Evolutionary conservation across 2,888 invertebrate genomes (phyloP), one percentile per base, ranked within the genome.

Genomic region (Carpatolechia fugitivella): DNA sequence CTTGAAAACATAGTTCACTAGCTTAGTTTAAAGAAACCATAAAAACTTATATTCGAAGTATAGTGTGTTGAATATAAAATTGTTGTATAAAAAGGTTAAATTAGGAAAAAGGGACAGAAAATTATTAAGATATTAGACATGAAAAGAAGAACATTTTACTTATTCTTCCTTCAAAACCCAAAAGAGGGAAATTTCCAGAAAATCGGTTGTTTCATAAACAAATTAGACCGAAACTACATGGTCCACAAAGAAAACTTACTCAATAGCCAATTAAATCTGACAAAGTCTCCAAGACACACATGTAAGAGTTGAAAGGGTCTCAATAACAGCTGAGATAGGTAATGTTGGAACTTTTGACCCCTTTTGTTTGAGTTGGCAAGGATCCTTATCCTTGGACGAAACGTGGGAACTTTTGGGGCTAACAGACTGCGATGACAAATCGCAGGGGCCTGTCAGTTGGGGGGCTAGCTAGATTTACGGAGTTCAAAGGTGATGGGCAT

Each of bases 261-360:
- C 50, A 10, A 38, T 50, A 50, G 50, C 38, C 50, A 50, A 50
- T 50, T 50, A 50, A 38, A 50, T 38, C 50, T 31, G 20, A 4
- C 16, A 36, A 50, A 50, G 38, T 50, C 20, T 18, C 38, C 13
- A 50, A 50, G 29, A 38, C 50, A 50, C 50, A 50, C 50, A 50
- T 50, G 50, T 38, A 29, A 47, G 29, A 38, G 50, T 38, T n/a
- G 16, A 4, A 20, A 50, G 50, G 24, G 38, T 36, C 50, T 38
- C 38, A 38, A 50, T 50, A 50, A 50, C 14, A 29, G 50, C 16
- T 29, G 38, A 50, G 50, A 50, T 50, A 50, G 50, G 50, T 50
- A 50, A 50, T 50, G 50, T 50, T 38, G 10, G 50, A 50, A 50
- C 33, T 44, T 52, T 52, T 41, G 44, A 52, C 52, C 52, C 52